These are phyloP conservation scores for Marisa cornuarietis DNA, from an alignment of 1,140 invertebrate species.

Conservation along the genomic window DNA sequence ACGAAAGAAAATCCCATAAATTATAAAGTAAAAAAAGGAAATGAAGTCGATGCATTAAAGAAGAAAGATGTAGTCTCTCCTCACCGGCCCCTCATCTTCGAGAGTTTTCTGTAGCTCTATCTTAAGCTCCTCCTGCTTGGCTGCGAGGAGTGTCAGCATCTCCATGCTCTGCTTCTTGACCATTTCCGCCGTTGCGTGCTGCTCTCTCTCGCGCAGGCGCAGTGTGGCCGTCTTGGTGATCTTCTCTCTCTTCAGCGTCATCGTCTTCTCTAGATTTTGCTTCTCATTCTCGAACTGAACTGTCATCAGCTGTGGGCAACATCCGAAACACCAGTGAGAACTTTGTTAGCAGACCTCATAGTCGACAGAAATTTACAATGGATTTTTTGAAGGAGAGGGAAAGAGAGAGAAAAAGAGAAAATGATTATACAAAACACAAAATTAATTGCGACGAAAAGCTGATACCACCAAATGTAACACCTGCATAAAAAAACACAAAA, in stretches of 20 bases:
- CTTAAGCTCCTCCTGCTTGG: conserved; percentile 61
- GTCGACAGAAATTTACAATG: neutral
- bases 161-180: conserved; percentile 62
- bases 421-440: too few relatives aligned
- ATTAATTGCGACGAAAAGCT: too few relatives aligned
- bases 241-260: conserved; percentile 58
- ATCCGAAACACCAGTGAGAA: too few relatives aligned
- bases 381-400: neutral
- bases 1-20: too few relatives aligned
- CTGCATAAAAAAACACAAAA: too few relatives aligned
- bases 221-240: conserved; percentile 60
- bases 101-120: conserved; percentile 45
- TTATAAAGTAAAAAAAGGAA: neutral
- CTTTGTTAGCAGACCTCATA: too few relatives aligned
- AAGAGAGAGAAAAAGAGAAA: neutral
- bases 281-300: conserved; percentile 63
- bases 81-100: neutral
- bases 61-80: neutral
- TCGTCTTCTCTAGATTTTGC: conserved; percentile 57
- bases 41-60: neutral
- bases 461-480: too few relatives aligned
- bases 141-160: conserved; percentile 62
- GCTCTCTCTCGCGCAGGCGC: conserved; percentile 59
- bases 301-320: conserved; percentile 51
- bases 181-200: conserved; percentile 57